Evolutionary conservation across 2,113 vertebrate genomes (phyloP).

Genomic region (Danionella cerebrum): DNA sequence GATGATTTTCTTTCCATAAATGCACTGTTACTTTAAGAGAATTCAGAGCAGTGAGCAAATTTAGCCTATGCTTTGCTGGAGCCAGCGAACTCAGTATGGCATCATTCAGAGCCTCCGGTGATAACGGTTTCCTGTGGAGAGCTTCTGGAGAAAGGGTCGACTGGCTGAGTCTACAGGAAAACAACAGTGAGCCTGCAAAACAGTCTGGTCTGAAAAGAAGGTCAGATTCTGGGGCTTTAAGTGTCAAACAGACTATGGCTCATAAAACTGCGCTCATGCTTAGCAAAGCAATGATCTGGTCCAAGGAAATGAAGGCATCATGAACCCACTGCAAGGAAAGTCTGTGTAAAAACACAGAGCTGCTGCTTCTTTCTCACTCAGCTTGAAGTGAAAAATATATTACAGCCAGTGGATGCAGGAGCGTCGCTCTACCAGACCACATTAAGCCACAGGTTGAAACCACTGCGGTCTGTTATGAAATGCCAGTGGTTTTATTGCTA

Average conservation of each 20-base stretch:
- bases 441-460: too few species aligned
- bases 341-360: not conserved
- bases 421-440: too few species aligned
- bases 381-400: too few species aligned
- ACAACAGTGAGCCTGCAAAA: constrained; percentile 28
- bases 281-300: not conserved
- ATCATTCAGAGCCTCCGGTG: constrained; percentile 28
- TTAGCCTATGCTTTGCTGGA: not conserved
- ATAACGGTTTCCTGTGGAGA: constrained; percentile 35
- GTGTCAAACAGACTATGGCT: not conserved
- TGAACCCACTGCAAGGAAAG: not conserved
- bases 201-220: not conserved
- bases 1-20: not conserved
- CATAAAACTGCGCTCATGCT: not conserved
- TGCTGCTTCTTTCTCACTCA: too few species aligned
- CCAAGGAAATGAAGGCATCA: not conserved
- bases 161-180: constrained; percentile 39
- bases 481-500: too few species aligned
- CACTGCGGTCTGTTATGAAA: too few species aligned
- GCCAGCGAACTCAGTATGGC: not conserved
- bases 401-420: too few species aligned
- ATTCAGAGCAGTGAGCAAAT: constrained; percentile 1
- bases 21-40: constrained; percentile 1
- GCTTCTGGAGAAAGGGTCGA: constrained; percentile 42
- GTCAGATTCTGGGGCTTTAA: not conserved